Evolutionary conservation across 2,888 invertebrate genomes (phyloP), one percentile per base, ranked within the genome.

Genomic region (Lacanobia oleracea): DNA sequence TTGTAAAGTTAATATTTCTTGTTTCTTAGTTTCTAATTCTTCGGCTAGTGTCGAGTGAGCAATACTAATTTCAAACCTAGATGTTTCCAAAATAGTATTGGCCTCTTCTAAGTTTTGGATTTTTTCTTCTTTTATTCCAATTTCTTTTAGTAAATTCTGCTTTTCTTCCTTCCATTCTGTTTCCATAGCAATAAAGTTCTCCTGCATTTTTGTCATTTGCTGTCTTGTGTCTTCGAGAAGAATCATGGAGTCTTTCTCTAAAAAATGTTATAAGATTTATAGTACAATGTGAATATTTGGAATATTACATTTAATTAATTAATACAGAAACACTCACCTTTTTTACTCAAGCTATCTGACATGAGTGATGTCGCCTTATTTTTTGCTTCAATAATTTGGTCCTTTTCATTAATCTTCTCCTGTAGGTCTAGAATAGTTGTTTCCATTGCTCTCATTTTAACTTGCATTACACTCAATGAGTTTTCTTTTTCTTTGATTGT

Each of bases 171-270:
- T 97, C 96, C 98, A 97, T 78, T 97, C 97, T 61, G 95, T 94
- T 94, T 98, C 98, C 92, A 97, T 95, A 18, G 96, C 95, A 43
- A 97, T 95, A 91, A 98, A 98, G 91, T 97, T 97, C 86, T 97
- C 97, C 92, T 98, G 98, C 97, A 98, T 98, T 88, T 97, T 96
- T 88, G 97, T 96, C 97, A 98, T 98, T 94, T 98, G 98, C 85
- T 97, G 97, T 88, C 97, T 97, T 23, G 98, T 98, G 76, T 98
- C 98, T 91, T 98, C 98, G 64, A 98, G 95, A 81, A 97, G 97
- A 86, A 97, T 97, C 75, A 98, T 93, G 14, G 98, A 97, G 84
- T 96, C 97, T 95, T 97, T 98, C 68, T 97, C 97, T 95, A 78
- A 60, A 92, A 93, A 56, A 74, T 0, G 7, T 33, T 16, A 72